These are phyloP conservation scores for Listronotus bonariensis DNA, from an alignment of 1,140 invertebrate species.

Conservation along the genomic window DNA sequence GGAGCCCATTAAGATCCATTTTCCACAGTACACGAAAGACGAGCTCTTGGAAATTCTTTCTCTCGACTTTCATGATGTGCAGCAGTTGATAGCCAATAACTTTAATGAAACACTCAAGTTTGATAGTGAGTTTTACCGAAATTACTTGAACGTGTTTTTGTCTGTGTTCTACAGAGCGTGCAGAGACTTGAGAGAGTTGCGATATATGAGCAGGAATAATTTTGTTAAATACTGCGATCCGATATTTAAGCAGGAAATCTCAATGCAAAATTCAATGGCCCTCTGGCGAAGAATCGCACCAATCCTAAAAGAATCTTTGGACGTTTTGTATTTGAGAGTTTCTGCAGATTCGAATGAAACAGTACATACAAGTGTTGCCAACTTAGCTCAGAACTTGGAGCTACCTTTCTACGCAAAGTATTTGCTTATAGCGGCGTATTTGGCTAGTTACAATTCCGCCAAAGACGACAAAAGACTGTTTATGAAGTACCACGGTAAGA, in stretches of 20 bases:
- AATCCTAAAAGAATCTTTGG: conserved; percentile 72
- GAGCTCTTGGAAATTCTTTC: conserved; percentile 77
- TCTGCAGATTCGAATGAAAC: conserved; percentile 47
- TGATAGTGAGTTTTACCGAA: conserved; percentile 70
- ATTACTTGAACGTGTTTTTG: conserved; percentile 79
- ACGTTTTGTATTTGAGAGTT: conserved; percentile 78
- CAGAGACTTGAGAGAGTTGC: conserved; percentile 79
- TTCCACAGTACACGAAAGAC: conserved; percentile 80
- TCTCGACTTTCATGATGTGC: conserved; percentile 52
- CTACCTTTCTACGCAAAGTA: conserved; percentile 89
- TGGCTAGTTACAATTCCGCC: conserved; percentile 88
- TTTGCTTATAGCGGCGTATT: conserved; percentile 84
- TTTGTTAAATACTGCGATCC: conserved; percentile 79
- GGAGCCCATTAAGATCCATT: conserved; percentile 77
- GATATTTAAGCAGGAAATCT: conserved; percentile 63
- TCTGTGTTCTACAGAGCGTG: conserved; percentile 81
- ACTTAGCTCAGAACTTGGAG: conserved; percentile 72
- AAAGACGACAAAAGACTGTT: conserved; percentile 85
- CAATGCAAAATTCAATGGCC: conserved; percentile 65
- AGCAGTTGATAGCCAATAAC: conserved; percentile 38
- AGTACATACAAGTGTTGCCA: conserved; percentile 29
- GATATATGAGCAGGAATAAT: conserved; percentile 70
- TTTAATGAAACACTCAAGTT: conserved; percentile 56
- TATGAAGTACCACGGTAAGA: conserved; percentile 73
- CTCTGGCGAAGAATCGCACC: conserved; percentile 81